phyloP scores from a whole-genome alignment of 2,888 invertebrate genomes.

The Lasius platythorax region DNA sequence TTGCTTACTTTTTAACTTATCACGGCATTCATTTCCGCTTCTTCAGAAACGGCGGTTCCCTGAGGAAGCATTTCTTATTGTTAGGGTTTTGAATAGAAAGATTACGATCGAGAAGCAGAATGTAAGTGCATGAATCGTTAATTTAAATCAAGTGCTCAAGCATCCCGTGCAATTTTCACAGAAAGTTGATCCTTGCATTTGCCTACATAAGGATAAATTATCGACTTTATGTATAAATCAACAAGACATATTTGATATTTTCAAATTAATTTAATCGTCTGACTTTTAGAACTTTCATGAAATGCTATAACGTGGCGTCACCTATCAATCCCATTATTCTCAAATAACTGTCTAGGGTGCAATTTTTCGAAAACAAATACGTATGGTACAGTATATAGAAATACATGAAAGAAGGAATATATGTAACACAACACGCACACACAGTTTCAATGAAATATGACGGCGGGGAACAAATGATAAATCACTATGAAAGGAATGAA shows the following conservation, averaged over 20 bases:
- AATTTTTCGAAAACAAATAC: slow-evolving; percentile 45
- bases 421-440: slow-evolving; percentile 42
- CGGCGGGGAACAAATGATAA: slow-evolving; percentile 57
- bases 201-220: not conserved
- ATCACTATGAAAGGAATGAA: slow-evolving; percentile 63
- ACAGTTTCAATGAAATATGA: slow-evolving; percentile 62
- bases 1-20: slow-evolving; percentile 67
- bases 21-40: slow-evolving; percentile 63
- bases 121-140: slow-evolving; percentile 59
- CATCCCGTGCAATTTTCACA: slow-evolving; percentile 9
- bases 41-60: slow-evolving; percentile 39
- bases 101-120: slow-evolving; percentile 44
- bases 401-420: slow-evolving; percentile 40
- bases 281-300: not conserved
- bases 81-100: slow-evolving; percentile 57
- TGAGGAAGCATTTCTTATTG: slow-evolving; percentile 59
- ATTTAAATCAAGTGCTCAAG: slow-evolving; percentile 45
- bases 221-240: not conserved
- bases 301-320: slow-evolving; percentile 17
- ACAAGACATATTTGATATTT: not conserved
- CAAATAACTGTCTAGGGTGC: slow-evolving; percentile 47
- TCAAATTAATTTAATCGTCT: not conserved
- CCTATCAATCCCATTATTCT: slow-evolving; percentile 44
- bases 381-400: slow-evolving; percentile 1
- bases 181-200: slow-evolving; percentile 1